Evolutionary conservation across 2,113 vertebrate species (phyloP), one percentile per base, ranked within the genome.

Genomic region (Brachyistius frenatus): DNA sequence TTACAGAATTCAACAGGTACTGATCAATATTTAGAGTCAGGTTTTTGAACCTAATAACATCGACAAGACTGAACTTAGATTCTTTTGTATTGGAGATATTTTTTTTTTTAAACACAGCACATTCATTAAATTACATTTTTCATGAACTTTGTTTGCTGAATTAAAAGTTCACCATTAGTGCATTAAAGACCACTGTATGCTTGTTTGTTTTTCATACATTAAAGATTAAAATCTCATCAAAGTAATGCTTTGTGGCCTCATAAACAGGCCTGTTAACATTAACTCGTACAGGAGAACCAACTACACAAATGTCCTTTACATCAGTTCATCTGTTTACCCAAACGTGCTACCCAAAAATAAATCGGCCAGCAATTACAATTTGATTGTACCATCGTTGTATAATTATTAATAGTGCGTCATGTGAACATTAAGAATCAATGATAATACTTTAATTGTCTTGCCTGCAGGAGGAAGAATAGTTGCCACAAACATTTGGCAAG

Each of bases 331-430:
- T 54, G 58, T 90, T 87, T 61, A 69, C 61, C 65, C 73, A 73
- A 83, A 86, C 57, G 53, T 73, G 73, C 84, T 50, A 79, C 49
- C 83, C 76, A 78, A 66, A 63, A 81, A 80, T 65, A 81, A 46
- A n/a, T 7, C 53, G 75, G 80, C 68, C 50, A 87, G 83, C 83
- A 74, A 66, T 81, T 78, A 72, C 47, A 79, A 86, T 84, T 73
- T 92, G 93, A 93, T 93, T 93, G 93, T 93, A 91, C 91, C 33
- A 62, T 84, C 80, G 66, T 66, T 66, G 67, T 79, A 46, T 75
- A 54, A 66, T 58, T 64, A 81, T 68, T 71, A 14, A 73, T 81
- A 80, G 80, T 81, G 73, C 69, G 13, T 87, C 53, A 41, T 54
- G 35, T 54, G 44, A 90, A 67, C 65, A 68, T 86, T 52, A 66